Evolutionary conservation across 23 tunicate species (phyloP).

Genomic region (Corella eumyota): DNA sequence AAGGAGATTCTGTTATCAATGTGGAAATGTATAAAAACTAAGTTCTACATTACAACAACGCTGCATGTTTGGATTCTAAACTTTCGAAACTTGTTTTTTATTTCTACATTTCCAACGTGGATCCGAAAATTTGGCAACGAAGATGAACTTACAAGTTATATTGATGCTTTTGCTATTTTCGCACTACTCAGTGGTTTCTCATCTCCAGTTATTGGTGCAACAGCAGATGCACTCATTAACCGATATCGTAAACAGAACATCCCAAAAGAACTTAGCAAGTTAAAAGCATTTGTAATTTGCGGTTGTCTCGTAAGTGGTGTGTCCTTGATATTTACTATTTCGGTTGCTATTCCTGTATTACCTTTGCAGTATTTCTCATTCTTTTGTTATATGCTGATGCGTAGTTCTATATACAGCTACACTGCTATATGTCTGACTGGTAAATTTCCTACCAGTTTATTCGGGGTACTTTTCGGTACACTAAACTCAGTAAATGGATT

Average conservation of each 20-base stretch:
- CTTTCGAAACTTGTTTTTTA: too few species aligned
- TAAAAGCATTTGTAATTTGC: neutral
- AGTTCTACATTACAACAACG: too few species aligned
- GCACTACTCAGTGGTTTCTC: neutral
- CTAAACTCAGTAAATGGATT: too few species aligned
- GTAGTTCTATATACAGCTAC: neutral
- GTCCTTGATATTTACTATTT: neutral
- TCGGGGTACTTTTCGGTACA: neutral
- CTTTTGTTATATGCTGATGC: neutral
- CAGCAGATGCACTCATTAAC: neutral
- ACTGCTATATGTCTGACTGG: neutral
- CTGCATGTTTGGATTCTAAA: too few species aligned
- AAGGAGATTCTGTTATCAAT: too few species aligned
- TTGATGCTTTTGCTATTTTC: slow-evolving; percentile 1
- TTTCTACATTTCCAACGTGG: too few species aligned
- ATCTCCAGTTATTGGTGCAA: neutral
- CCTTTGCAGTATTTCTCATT: slow-evolving; percentile 1
- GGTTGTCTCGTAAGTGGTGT: neutral
- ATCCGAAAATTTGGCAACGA: too few species aligned
- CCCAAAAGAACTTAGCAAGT: slow-evolving; percentile 1
- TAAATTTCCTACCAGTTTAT: neutral
- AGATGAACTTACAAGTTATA: too few species aligned
- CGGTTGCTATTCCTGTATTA: slow-evolving; percentile 1
- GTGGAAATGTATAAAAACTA: too few species aligned
- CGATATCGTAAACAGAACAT: neutral